A percentile compares a stretch with the other conserved stretches of the same genome.
Evolutionary conservation across 2,888 invertebrate genomes (phyloP).

Genomic region (Cheiracanthium punctorium): DNA sequence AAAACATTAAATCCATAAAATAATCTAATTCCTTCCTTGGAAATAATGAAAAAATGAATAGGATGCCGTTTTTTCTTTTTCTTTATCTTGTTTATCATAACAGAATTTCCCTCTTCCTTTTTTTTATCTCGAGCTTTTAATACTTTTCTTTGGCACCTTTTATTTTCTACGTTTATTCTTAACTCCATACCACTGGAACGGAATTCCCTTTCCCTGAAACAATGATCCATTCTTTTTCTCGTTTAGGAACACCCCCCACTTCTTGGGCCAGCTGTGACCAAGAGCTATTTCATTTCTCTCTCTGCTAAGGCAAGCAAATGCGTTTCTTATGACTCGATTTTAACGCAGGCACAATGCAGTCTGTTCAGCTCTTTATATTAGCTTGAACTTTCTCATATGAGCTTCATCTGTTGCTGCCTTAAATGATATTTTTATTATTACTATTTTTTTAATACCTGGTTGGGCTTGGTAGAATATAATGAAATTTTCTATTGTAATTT

Average conservation of each 20-base stretch:
- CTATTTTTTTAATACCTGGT: neutral
- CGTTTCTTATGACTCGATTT: slow-evolving; percentile 5
- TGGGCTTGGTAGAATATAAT: too few species aligned
- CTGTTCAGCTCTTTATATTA: neutral
- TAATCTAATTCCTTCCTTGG: neutral
- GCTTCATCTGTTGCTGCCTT: neutral
- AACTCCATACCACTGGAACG: neutral
- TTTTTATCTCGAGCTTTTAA: neutral
- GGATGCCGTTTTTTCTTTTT: neutral
- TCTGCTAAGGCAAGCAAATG: neutral
- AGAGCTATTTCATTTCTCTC: neutral
- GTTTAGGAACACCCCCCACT: neutral
- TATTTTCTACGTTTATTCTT: neutral
- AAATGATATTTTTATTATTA: neutral
- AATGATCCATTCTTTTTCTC: slow-evolving; percentile 4
- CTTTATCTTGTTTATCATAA: slow-evolving; percentile 1
- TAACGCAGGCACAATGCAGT: neutral
- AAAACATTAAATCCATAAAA: neutral
- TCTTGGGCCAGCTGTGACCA: slow-evolving; percentile 10
- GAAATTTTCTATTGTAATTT: too few species aligned
- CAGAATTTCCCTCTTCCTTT: neutral
- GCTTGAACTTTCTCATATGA: slow-evolving; percentile 1
- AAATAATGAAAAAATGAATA: neutral
- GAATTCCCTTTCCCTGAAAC: neutral
- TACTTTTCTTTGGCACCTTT: neutral